Conservation (phyloP, 2,888 invertebrate species). For the Tuta absoluta region DNA sequence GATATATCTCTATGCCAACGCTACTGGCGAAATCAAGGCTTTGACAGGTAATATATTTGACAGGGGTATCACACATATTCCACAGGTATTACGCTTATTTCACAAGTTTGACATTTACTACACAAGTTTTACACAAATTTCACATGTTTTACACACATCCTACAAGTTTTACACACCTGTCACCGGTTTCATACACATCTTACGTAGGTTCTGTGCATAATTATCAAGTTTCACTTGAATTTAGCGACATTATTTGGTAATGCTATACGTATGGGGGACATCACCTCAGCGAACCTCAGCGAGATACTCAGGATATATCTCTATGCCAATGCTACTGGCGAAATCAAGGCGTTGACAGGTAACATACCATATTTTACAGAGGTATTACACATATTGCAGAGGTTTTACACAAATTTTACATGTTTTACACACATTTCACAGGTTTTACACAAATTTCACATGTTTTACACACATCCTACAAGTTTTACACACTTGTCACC, state of each 20-base stretch:
- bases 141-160: not conserved
- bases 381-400: too few species aligned
- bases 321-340: conserved; percentile 93
- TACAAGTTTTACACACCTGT: not conserved
- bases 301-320: conserved; percentile 96
- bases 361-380: conserved; percentile 22
- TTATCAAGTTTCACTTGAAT: too few species aligned
- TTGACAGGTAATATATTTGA: conserved; percentile 79
- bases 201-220: too few species aligned
- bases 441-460: not conserved
- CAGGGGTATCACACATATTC: too few species aligned
- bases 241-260: conserved; percentile 94
- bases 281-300: conserved; percentile 94
- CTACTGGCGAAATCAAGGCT: conserved; percentile 92
- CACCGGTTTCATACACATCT: too few species aligned
- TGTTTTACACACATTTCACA: not conserved
- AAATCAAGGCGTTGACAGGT: conserved; percentile 90
- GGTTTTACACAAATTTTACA: not conserved
- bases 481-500: not conserved
- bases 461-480: not conserved
- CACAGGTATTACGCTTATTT: not conserved
- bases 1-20: conserved; percentile 94
- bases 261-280: conserved; percentile 94
- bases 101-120: not conserved
- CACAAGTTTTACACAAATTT: not conserved